Evolutionary conservation across 2,888 invertebrate species (phyloP).

Genomic region (Cancer borealis): DNA sequence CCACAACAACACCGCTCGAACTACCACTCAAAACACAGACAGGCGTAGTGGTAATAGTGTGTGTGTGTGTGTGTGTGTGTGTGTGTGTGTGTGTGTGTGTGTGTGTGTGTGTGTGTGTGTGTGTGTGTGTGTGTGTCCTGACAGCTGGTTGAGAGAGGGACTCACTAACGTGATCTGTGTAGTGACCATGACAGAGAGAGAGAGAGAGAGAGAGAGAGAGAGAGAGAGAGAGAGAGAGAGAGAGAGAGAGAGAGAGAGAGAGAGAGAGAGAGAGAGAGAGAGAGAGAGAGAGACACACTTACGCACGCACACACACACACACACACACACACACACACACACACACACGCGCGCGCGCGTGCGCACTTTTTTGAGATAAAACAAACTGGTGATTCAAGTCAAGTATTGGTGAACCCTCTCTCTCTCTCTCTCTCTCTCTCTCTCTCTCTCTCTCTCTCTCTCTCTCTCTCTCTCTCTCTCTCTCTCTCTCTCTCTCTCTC

Average conservation of each 20-base stretch:
- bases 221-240: neutral
- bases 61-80: neutral
- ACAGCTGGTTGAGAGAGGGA: neutral
- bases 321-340: constrained; percentile 26
- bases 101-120: constrained; percentile 46
- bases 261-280: no score
- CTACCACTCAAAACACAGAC: neutral
- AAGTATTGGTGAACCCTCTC: constrained; percentile 26
- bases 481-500: constrained; percentile 35
- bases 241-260: no score
- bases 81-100: constrained; percentile 49
- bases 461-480: constrained; percentile 48
- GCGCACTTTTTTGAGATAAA: neutral
- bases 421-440: constrained; percentile 30
- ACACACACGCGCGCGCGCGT: neutral
- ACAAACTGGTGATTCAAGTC: neutral
- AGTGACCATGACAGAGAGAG: constrained; percentile 30
- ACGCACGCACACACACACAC: neutral
- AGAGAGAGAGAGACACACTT: no score
- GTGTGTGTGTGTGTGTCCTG: constrained; percentile 43
- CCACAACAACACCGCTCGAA: neutral
- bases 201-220: no score
- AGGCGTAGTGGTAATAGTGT: neutral
- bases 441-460: constrained; percentile 28
- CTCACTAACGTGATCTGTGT: constrained; percentile 3